Base-by-base conservation (phyloP, 2,797 vertebrate genomes). In the Myotis planiceps region DNA sequence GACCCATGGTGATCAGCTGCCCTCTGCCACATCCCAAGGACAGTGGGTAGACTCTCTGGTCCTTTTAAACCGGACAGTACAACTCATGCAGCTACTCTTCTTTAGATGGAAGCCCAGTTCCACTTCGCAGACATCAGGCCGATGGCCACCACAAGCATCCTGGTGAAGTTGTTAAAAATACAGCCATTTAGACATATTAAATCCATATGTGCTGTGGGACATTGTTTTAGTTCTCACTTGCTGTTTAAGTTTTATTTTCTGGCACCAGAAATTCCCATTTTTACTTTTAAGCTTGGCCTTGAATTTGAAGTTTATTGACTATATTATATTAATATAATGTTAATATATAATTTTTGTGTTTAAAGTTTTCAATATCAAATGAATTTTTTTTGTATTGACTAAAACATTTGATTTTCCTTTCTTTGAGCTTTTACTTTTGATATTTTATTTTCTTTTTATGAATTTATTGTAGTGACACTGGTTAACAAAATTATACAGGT, bases 361-460 rank as follows among this genome's bases (percentile, higher is more conserved):
- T 71, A 69, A 89, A 27, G 27, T 76, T 90, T 86, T 93, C n/a
- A 21, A 76, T 12, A 53, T 79, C 9, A 63, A 9, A 8, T 94
- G 21, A 58, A 3, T 72, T 83, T 51, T 65, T 7, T 65, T 7
- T 66, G 25, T 39, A 78, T 76, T 68, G 60, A 68, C 21, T 49
- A 66, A 45, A 95, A 78, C 29, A 47, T 86, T 83, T 80, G 39
- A 87, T 55, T 94, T 92, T 81, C 34, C 16, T 65, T 65, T 65
- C n/a, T 63, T n/a, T 63, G 6, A 63, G 63, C n/a, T 65, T 65
- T 32, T 65, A 65, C 15, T 32, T 65, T 65, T 65, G 32, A 65
- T 32, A 32, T 65, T 65, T 65, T 32, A 9, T 65, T 65, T 65
- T 32, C 15, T 14, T 63, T n/a, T 63, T 63, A n/a, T n/a, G 2